phyloP scores from a whole-genome alignment of 1,140 invertebrate genomes.

The Xylocopa sonorina region DNA sequence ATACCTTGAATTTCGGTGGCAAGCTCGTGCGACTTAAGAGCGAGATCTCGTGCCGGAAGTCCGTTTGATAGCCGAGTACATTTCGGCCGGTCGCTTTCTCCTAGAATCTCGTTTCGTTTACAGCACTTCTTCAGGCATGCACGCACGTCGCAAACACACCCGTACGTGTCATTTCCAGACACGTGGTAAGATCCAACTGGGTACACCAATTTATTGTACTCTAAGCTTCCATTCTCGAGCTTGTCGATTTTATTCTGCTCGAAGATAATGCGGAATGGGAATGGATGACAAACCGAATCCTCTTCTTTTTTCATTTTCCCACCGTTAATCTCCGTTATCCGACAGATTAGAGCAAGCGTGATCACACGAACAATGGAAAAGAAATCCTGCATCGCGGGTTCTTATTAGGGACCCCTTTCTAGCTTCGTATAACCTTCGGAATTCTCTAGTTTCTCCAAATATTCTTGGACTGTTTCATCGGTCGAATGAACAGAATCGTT shows the following conservation, averaged over 20 bases:
- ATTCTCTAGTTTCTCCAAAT: not conserved
- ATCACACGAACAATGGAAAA: not conserved
- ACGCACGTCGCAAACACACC: slow-evolving; percentile 66
- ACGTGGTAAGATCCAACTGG: slow-evolving; percentile 51
- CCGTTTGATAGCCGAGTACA: slow-evolving; percentile 4
- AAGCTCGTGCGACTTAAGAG: slow-evolving; percentile 33
- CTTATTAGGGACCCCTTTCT: not conserved
- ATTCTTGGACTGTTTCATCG: not conserved
- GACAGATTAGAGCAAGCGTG: not conserved
- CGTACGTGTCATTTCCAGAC: slow-evolving; percentile 58
- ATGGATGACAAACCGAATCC: slow-evolving; percentile 28
- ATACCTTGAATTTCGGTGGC: slow-evolving; percentile 48
- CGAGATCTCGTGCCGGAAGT: slow-evolving; percentile 3
- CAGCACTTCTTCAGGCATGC: slow-evolving; percentile 80
- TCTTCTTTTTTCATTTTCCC: not conserved
- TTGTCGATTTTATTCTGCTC: not conserved
- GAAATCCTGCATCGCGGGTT: not conserved
- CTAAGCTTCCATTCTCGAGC: slow-evolving; percentile 55
- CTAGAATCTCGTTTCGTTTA: slow-evolving; percentile 70
- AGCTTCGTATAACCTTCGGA: too few relatives aligned
- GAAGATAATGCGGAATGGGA: slow-evolving; percentile 25
- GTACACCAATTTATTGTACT: slow-evolving; percentile 57
- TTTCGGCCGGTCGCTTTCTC: slow-evolving; percentile 10
- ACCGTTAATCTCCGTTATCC: not conserved
- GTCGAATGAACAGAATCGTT: not conserved